Evolutionary conservation across 2,797 vertebrate genomes (phyloP).

Genomic region (Peromyscus aztecus): DNA sequence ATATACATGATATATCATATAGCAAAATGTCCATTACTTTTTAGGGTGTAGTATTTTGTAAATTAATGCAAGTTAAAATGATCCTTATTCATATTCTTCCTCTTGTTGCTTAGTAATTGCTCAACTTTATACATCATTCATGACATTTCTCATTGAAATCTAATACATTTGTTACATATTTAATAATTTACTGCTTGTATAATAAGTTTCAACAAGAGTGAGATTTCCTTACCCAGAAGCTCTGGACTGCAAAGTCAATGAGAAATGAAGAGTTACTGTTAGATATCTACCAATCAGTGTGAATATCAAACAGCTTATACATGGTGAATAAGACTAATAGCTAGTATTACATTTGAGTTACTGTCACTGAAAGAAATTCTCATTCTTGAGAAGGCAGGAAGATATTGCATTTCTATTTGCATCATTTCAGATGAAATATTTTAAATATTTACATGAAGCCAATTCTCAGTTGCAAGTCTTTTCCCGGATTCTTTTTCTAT

Average conservation of each 20-base stretch:
- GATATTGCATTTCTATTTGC: neutral
- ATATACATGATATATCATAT: neutral
- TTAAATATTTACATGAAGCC: constrained; percentile 34
- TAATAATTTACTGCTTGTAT: neutral
- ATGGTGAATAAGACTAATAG: neutral
- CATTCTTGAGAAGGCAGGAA: neutral
- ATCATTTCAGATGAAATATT: constrained; percentile 48
- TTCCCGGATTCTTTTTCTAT: neutral
- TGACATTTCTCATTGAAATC: neutral
- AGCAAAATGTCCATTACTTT: neutral
- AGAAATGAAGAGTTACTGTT: neutral
- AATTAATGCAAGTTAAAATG: neutral
- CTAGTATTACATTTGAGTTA: neutral
- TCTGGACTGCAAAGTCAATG: neutral
- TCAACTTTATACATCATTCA: constrained; percentile 21
- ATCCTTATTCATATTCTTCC: neutral
- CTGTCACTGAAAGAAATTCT: neutral
- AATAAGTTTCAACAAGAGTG: neutral
- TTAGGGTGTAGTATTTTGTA: neutral
- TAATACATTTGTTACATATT: neutral
- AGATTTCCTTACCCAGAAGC: neutral
- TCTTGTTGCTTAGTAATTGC: neutral
- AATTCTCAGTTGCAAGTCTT: constrained; percentile 41
- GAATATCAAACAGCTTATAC: neutral
- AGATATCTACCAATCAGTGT: neutral